Evolutionary conservation across 2,797 vertebrate genomes (phyloP).

Genomic region (Pachyuromys duprasi): DNA sequence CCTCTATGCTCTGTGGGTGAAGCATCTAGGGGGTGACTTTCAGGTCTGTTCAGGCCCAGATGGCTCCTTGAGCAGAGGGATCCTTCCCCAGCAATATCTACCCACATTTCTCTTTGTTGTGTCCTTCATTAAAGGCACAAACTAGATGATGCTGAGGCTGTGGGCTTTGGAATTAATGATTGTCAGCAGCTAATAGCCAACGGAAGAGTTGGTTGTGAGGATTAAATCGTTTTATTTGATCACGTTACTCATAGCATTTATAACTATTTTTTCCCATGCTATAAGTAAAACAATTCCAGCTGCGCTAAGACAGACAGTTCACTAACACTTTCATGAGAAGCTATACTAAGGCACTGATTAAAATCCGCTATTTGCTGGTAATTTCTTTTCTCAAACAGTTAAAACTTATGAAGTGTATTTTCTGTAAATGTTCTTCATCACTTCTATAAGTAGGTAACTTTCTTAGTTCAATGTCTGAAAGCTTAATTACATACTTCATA

Average conservation of each 20-base stretch:
- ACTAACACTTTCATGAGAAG: not conserved
- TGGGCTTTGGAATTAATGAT: not conserved
- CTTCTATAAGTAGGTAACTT: constrained; percentile 2
- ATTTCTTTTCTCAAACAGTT: constrained; percentile 26
- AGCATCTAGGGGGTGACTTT: not conserved
- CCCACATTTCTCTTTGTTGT: not conserved
- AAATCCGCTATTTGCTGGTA: not conserved
- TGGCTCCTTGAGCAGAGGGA: not conserved
- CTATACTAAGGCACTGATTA: not conserved
- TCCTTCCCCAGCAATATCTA: not conserved
- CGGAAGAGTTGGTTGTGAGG: not conserved
- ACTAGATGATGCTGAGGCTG: not conserved
- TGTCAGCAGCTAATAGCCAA: not conserved
- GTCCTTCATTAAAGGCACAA: not conserved
- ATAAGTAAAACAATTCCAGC: not conserved
- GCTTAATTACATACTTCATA: not conserved
- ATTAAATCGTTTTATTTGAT: not conserved
- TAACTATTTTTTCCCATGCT: not conserved
- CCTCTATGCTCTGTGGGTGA: not conserved
- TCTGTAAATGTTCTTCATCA: not conserved
- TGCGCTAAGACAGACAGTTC: not conserved
- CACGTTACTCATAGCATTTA: not conserved
- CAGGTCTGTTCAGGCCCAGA: not conserved
- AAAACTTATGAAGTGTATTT: not conserved
- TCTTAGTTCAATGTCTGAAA: constrained; percentile 1